Conservation (phyloP, 2,113 vertebrate genomes). For the Vulpes lagopus region DNA sequence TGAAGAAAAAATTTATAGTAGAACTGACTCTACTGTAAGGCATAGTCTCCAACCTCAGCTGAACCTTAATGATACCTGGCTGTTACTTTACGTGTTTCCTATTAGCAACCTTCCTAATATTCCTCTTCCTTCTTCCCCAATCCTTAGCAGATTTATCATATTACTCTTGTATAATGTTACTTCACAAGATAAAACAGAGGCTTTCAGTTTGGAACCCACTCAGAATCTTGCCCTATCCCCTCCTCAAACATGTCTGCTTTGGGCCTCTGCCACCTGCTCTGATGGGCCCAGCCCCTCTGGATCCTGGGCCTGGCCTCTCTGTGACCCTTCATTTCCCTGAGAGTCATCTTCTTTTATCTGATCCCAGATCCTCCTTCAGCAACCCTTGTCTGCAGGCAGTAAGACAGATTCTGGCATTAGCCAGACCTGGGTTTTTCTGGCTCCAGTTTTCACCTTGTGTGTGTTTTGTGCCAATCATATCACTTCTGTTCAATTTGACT, state of each 20-base stretch:
- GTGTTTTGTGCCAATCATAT: not conserved
- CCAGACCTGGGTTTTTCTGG: slow-evolving; percentile 8
- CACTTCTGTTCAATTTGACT: not conserved
- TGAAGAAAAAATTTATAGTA: not conserved
- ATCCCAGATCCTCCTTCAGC: not conserved
- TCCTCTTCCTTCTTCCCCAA: not conserved
- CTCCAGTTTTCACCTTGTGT: not conserved
- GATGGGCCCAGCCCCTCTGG: not conserved
- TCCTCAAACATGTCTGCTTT: not conserved
- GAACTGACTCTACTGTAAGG: not conserved
- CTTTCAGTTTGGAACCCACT: not conserved
- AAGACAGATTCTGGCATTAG: not conserved
- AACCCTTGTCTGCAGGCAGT: not conserved
- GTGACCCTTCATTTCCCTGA: not conserved
- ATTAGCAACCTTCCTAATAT: not conserved
- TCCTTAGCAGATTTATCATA: not conserved
- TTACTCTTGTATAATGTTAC: not conserved
- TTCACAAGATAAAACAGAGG: slow-evolving; percentile 1
- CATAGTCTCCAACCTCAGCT: not conserved
- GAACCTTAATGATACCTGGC: not conserved
- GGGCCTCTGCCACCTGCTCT: slow-evolving; percentile 14
- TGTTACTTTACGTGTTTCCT: not conserved
- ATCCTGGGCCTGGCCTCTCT: not conserved
- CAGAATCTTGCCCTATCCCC: not conserved
- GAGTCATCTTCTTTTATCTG: not conserved